Conservation (phyloP, 2,797 vertebrate species). For the Rhincodon typus region DNA sequence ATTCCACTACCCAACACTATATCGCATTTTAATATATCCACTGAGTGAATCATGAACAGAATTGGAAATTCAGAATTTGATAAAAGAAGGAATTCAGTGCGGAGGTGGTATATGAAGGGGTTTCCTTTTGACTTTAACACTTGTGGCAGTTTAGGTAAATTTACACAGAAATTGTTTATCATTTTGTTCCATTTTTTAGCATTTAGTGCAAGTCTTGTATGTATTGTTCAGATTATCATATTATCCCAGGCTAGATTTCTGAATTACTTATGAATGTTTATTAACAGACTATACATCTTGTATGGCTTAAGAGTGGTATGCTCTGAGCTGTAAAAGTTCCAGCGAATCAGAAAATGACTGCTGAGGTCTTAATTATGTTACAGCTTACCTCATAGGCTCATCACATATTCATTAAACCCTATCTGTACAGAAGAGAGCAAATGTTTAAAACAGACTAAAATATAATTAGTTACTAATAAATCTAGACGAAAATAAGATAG, state of each 20-base stretch:
- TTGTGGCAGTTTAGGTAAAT: background rate
- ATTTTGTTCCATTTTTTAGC: background rate
- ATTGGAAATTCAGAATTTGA: background rate
- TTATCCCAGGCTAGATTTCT: too few species aligned
- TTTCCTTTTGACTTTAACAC: background rate
- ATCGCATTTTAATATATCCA: background rate
- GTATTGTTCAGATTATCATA: too few species aligned
- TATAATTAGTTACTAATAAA: background rate
- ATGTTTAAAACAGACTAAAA: background rate
- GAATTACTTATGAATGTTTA: too few species aligned
- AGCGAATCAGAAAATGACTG: too few species aligned
- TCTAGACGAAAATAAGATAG: background rate
- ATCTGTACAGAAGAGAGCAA: background rate
- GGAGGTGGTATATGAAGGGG: background rate
- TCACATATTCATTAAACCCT: too few species aligned
- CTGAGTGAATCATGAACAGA: background rate
- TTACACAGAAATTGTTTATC: background rate
- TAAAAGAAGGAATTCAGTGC: background rate
- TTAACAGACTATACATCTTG: too few species aligned
- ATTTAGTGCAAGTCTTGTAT: background rate
- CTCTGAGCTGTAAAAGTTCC: too few species aligned
- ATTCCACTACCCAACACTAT: background rate
- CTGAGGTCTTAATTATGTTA: too few species aligned
- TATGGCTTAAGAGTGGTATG: too few species aligned
- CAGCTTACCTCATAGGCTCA: too few species aligned